Base-by-base conservation (phyloP, 2,113 vertebrate species). In the Oplegnathus fasciatus region DNA sequence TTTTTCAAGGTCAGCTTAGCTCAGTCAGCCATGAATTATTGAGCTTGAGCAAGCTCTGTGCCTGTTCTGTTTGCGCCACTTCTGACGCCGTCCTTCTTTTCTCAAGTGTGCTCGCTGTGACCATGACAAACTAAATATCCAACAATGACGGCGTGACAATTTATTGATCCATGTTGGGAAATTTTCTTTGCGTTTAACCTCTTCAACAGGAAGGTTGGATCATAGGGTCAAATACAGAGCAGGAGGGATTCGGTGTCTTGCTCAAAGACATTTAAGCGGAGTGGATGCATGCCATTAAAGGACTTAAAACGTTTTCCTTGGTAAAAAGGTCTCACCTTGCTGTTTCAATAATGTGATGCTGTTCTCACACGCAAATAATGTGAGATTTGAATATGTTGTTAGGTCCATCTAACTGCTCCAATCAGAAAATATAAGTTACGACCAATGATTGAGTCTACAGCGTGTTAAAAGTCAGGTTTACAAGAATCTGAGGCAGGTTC, bases 11-110 rank as follows among this genome's bases (percentile, higher is more conserved):
- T 95, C 94, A 93, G 80, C 68, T 78, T n/a, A 82, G 86, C 91
- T 91, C 91, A 90, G 73, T 86, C 89, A 77, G 83, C 84, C 86
- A 95, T 96, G 84, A 95, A 95, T 96, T 93, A 95, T 95, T 95
- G 85, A 95, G 90, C 87, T 71, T 69, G 48, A 91, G 82, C 80
- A 75, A 90, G 83, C 82, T 80, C 80, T 73, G 83, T 67, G 64
- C 78, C 84, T 72, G 50, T 60, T 74, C 75, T 22, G 78, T 84
- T 87, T 75, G 74, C 7, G 34, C 61, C 52, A 76, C 65, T 70
- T 83, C 80, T 71, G 46, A 75, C 28, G 5, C n/a, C 6, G 52
- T 32, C 62, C 28, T 69, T 32, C 61, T 64, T 72, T 68, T 75
- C 75, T 65, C 14, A 52, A 30, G 48, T 81, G 66, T 71, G 55